Base-by-base conservation (phyloP, 2,113 vertebrate species). In the Menura novaehollandiae region DNA sequence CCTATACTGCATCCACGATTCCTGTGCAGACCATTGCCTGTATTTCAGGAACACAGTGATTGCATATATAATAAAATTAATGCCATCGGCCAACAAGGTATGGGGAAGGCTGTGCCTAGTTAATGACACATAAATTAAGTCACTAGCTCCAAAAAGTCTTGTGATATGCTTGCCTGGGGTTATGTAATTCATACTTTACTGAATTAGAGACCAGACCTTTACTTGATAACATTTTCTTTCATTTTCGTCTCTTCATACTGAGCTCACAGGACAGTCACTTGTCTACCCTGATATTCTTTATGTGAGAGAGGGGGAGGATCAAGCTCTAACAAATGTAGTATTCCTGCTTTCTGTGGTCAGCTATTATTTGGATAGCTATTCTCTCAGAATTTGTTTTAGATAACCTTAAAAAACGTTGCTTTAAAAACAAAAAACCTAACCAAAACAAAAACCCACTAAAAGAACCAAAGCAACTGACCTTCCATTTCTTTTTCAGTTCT, bases 401-500 rank as follows among this genome's bases (percentile, higher is more conserved):
- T 13, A 74, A 62, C 3, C 21, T 90, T 28, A 10, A n/a, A 82
- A 71, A 88, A 49, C 11, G 4, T 19, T 72, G n/a, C 22, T 78
- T 62, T 44, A 81, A 84, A 79, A 87, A 80, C 2, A 15, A 85
- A 75, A 5, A 37, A 11, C 1, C 13, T 39, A 67, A 53, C 7
- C 2, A 43, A 60, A 53, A 18, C 11, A 44, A 16, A 64, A 43
- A 21, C 11, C 4, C 56, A 32, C 21, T 43, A n/a, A 20, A 85
- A 60, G 60, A 81, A 73, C 8, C 13, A 37, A 89, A 77, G 19
- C 22, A 89, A 63, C 41, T 80, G 60, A 98, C 99, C 99, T 95
- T 98, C 98, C 99, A 99, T 98, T 91, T 99, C 99, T 85, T 91
- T 97, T 60, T 96, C 97, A 8, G 98, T 99, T 89, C 94, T 98